Conservation (phyloP, 2,888 invertebrate genomes). For the Caenorhabditis doughertyi region DNA sequence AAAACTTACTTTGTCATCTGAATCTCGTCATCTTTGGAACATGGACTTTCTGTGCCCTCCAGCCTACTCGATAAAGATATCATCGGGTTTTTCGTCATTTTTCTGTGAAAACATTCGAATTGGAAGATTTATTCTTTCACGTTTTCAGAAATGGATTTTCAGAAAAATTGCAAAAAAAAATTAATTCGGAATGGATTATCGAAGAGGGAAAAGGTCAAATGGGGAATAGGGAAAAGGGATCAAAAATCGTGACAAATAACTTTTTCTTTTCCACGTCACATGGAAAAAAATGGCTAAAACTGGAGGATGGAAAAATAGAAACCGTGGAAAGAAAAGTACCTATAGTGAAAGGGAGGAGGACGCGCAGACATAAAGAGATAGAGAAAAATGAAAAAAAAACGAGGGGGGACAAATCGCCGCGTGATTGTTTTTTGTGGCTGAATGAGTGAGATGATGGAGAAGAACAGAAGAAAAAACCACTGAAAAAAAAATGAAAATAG, state of each 20-base stretch:
- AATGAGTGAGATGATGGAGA: too few species aligned
- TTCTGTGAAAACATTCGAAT: background rate
- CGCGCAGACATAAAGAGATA: constrained; percentile 20
- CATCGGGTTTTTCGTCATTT: background rate
- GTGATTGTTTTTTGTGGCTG: constrained; percentile 12
- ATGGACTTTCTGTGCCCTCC: background rate
- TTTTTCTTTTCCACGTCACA: too few species aligned
- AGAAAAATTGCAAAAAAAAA: background rate
- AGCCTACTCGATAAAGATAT: background rate
- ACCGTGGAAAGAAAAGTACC: constrained; percentile 55
- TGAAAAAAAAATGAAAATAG: background rate
- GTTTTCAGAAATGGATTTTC: too few species aligned
- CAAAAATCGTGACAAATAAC: background rate
- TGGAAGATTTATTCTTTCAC: background rate
- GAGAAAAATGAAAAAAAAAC: too few species aligned
- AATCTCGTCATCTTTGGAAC: background rate
- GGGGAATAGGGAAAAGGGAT: background rate
- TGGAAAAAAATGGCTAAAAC: constrained; percentile 9
- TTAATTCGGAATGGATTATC: background rate
- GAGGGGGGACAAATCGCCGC: background rate
- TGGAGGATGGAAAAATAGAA: background rate
- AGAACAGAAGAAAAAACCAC: background rate
- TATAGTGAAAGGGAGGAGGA: constrained; percentile 20
- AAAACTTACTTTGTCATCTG: constrained; percentile 13
- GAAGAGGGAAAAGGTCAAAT: background rate